Evolutionary conservation across 2,888 invertebrate genomes (phyloP).

Genomic region (Tethea ocularis): DNA sequence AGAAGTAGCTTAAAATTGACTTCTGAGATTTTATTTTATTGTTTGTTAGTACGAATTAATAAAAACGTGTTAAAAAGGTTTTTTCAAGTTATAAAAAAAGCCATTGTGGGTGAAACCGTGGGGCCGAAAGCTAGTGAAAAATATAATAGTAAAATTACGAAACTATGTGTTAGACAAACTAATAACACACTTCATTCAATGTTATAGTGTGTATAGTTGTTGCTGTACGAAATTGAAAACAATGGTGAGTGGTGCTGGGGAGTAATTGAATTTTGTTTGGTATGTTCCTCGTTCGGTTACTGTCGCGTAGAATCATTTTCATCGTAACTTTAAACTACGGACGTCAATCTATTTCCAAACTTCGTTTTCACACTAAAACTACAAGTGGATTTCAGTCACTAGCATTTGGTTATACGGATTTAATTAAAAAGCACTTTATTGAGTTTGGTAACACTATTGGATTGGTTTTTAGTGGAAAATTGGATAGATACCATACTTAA

Average conservation of each 20-base stretch:
- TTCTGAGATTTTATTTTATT: too few relatives aligned
- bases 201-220: neutral
- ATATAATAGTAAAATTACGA: neutral
- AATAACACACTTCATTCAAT: neutral
- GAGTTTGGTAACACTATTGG: slow-evolving; percentile 16
- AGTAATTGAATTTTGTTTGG: slow-evolving; percentile 51
- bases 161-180: neutral
- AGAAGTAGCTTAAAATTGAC: too few relatives aligned
- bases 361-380: slow-evolving; percentile 50
- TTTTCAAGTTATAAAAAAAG: too few relatives aligned
- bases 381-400: slow-evolving; percentile 32
- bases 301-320: slow-evolving; percentile 50
- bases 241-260: slow-evolving; percentile 31
- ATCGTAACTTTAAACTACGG: slow-evolving; percentile 35
- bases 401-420: slow-evolving; percentile 20
- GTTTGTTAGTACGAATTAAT: too few relatives aligned
- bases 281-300: slow-evolving; percentile 51
- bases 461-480: neutral
- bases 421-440: slow-evolving; percentile 12
- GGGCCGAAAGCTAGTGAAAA: neutral
- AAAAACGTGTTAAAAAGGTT: too few relatives aligned
- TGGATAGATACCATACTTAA: neutral
- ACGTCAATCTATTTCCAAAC: slow-evolving; percentile 50
- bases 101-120: too few relatives aligned
- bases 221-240: slow-evolving; percentile 35